A percentile compares a stretch with the other conserved stretches of the same genome.
Evolutionary conservation across 2,113 vertebrate genomes (phyloP).

Genomic region (Cyanistes caeruleus): DNA sequence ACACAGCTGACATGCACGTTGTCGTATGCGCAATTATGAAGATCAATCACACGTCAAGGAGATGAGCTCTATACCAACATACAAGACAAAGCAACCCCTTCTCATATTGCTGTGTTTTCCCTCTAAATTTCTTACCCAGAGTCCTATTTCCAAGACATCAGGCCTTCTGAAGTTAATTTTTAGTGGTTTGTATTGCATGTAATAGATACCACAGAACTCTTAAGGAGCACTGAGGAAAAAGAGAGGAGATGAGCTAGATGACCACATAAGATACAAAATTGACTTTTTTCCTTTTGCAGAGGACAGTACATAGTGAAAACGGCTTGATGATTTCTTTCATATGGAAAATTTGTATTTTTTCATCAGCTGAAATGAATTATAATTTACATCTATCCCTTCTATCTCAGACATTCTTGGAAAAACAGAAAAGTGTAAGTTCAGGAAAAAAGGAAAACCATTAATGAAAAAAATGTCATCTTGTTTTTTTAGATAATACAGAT

Average conservation of each 20-base stretch:
- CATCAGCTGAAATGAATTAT: not conserved
- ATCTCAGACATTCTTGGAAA: not conserved
- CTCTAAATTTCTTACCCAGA: not conserved
- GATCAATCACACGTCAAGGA: not conserved
- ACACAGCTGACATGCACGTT: not conserved
- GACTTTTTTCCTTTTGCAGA: not conserved
- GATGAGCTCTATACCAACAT: not conserved
- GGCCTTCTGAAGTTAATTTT: not conserved
- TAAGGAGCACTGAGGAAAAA: not conserved
- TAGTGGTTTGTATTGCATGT: not conserved
- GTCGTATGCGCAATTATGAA: not conserved
- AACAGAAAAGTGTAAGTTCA: not conserved
- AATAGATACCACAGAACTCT: not conserved
- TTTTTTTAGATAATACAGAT: not conserved
- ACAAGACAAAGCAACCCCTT: not conserved
- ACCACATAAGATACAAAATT: not conserved
- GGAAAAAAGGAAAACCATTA: not conserved
- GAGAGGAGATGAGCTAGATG: not conserved
- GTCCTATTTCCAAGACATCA: not conserved
- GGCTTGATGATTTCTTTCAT: not conserved
- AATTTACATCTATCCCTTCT: not conserved
- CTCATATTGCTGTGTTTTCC: not conserved
- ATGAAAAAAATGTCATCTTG: not conserved
- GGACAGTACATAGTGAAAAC: not conserved
- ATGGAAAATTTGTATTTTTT: not conserved